Evolutionary conservation across 2,888 invertebrate species (phyloP), one percentile per base, ranked within the genome.

Genomic region (Hyposoter didymator): DNA sequence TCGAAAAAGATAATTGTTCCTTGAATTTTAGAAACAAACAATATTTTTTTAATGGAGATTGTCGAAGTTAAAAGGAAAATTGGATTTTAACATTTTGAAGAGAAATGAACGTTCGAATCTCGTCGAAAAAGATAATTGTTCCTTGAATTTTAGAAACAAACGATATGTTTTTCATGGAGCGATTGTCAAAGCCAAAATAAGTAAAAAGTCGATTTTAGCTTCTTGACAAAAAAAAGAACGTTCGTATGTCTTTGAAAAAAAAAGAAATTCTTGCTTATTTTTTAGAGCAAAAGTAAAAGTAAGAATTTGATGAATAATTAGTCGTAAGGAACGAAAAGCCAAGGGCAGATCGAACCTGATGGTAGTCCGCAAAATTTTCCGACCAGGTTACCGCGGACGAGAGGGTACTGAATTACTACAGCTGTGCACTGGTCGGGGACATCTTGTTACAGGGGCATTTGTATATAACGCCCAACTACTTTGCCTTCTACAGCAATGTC

Each of bases 401-500:
- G 94, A 96, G 96, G 91, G 97, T 98, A 89, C 96, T 98, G 91
- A 98, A 98, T 94, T 97, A 98, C 95, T 99, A 97, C 95, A 98
- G 98, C 69, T 98, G 98, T 94, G 98, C 98, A 85, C 95, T 98
- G 90, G 97, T 98, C 86, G 97, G 98, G 87, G 99, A 99, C 94
- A 98, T 98, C 90, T 95, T 99, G 76, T 96, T 99, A 35, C 99
- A 99, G 95, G 99, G 99, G 79, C 97, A 98, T 93, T 96, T 99
- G 90, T 99, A 98, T 95, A 98, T 99, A 93, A 98, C 98, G 87
- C 97, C 97, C 93, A 98, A 98, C 94, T 98, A 98, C 95, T 98
- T 99, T 95, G 98, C 98, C 90, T 99, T 99, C 95, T 98, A 99
- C 94, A 98, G 99, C 87, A 98, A 98, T 94, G 98, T 99, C 84